phyloP scores from a whole-genome alignment of 2,888 invertebrate genomes.

The Chymomyza fuscimana region DNA sequence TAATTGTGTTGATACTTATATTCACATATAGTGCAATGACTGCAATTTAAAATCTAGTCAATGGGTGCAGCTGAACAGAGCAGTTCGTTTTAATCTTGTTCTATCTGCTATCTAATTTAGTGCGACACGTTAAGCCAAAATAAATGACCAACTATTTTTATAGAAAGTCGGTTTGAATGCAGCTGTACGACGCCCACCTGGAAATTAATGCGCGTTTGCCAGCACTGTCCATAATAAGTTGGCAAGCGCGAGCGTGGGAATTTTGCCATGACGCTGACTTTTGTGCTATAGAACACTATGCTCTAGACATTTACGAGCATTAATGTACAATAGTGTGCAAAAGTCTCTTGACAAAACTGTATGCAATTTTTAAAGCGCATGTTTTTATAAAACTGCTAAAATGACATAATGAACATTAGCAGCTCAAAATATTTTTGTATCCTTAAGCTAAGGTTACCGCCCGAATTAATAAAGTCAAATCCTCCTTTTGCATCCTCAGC shows the following conservation, averaged over 20 bases:
- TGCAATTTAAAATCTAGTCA: background rate
- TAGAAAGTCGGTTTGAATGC: background rate
- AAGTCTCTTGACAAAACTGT: no score
- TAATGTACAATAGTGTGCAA: no score
- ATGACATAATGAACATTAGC: no score
- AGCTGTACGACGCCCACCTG: background rate
- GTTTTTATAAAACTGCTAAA: no score
- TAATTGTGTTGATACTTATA: background rate
- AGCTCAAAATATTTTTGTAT: no score
- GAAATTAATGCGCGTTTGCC: background rate
- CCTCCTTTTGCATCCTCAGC: no score
- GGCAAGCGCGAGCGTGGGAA: background rate
- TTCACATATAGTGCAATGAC: background rate
- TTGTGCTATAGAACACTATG: background rate
- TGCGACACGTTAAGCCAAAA: background rate
- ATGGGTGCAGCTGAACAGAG: background rate
- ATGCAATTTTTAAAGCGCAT: no score
- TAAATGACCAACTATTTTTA: background rate
- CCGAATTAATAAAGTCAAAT: no score
- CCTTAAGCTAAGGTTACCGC: no score
- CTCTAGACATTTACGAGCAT: no score
- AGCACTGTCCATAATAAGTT: background rate
- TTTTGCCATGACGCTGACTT: background rate
- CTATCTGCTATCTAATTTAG: background rate
- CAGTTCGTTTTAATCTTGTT: background rate